phyloP scores from a whole-genome alignment of 2,888 invertebrate species.

The Deilephila porcellus region DNA sequence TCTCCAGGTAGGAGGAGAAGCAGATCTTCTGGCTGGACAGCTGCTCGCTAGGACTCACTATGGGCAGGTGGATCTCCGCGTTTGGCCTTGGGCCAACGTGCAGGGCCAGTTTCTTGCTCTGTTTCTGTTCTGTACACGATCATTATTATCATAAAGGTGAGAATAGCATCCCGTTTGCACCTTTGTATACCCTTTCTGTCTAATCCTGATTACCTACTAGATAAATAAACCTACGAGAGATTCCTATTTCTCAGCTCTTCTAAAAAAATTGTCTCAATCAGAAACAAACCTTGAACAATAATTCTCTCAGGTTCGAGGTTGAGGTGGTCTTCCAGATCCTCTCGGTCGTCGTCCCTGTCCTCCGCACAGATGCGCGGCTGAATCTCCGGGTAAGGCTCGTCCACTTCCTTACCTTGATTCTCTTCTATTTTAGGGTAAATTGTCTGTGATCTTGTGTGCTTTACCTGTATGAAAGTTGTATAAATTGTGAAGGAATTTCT shows the following conservation, averaged over 20 bases:
- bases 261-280: neutral
- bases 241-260: no score
- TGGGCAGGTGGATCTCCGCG: constrained; percentile 88
- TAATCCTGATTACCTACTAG: no score
- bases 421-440: constrained; percentile 46
- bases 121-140: constrained; percentile 53
- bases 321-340: constrained; percentile 62
- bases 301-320: constrained; percentile 66
- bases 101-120: constrained; percentile 69
- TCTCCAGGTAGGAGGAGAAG: constrained; percentile 90
- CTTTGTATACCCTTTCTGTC: no score
- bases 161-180: no score
- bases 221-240: no score
- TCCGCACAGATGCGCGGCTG: constrained; percentile 35
- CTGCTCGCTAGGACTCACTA: constrained; percentile 90
- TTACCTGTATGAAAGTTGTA: constrained; percentile 44
- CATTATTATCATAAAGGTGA: no score
- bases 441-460: constrained; percentile 39
- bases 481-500: no score
- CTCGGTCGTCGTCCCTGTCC: constrained; percentile 50
- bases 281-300: constrained; percentile 59
- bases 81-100: constrained; percentile 80
- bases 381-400: constrained; percentile 43
- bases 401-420: constrained; percentile 42
- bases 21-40: constrained; percentile 91